Conservation (phyloP, 2,888 invertebrate species). For the Tryphoninae sp. region DNA sequence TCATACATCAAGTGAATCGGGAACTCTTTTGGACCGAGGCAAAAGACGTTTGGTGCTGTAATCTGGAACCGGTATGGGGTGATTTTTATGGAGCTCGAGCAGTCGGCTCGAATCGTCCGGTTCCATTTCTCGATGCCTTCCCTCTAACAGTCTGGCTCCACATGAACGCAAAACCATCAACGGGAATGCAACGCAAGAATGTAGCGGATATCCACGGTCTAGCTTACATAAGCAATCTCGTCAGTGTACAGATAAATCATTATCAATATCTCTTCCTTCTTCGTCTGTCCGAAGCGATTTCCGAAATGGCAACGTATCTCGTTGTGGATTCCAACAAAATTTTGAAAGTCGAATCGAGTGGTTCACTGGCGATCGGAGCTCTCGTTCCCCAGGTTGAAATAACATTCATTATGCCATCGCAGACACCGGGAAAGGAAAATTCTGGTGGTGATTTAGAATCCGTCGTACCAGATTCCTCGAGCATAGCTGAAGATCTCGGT, state of each 20-base stretch:
- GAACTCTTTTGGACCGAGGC: conserved; percentile 90
- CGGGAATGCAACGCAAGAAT: conserved; percentile 66
- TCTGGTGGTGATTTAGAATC: conserved; percentile 93
- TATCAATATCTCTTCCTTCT: conserved; percentile 95
- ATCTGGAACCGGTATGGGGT: conserved; percentile 95
- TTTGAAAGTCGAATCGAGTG: conserved; percentile 82
- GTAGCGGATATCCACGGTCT: conserved; percentile 90
- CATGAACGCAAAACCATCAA: conserved; percentile 78
- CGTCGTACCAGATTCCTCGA: conserved; percentile 92
- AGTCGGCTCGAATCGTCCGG: conserved; percentile 87
- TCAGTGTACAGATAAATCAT: conserved; percentile 95
- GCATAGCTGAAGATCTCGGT: conserved; percentile 88
- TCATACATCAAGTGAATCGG: conserved; percentile 81
- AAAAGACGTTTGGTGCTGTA: conserved; percentile 94
- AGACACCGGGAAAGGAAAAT: conserved; percentile 92
- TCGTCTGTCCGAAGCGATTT: conserved; percentile 90
- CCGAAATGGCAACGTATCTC: conserved; percentile 91
- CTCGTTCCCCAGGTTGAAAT: conserved; percentile 93
- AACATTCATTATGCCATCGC: conserved; percentile 93
- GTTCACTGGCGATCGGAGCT: conserved; percentile 88
- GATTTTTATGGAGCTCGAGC: conserved; percentile 94
- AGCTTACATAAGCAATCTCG: conserved; percentile 91
- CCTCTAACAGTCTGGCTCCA: conserved; percentile 94
- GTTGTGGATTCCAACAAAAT: conserved; percentile 90
- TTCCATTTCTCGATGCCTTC: conserved; percentile 92